Evolutionary conservation across 1,140 invertebrate genomes (phyloP).

Genomic region (Zaprionus ghesquierei): DNA sequence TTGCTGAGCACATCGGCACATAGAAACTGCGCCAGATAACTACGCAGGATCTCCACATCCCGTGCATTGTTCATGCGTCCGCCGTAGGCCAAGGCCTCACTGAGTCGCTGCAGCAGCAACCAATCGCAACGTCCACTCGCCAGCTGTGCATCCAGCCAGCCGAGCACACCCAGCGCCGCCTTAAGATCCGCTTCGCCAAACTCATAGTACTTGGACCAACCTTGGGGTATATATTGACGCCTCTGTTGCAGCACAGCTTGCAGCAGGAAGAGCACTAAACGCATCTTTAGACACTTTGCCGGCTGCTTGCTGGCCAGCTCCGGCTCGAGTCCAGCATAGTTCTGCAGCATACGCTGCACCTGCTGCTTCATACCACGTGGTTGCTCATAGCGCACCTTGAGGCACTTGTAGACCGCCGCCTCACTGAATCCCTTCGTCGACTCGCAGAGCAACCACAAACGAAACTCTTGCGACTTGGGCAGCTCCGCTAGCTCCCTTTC

Average conservation of each 20-base stretch:
- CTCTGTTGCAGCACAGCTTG: constrained; percentile 95
- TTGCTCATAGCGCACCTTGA: constrained; percentile 95
- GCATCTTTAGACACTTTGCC: constrained; percentile 75
- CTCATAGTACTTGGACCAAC: constrained; percentile 95
- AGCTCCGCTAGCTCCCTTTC: constrained; percentile 88
- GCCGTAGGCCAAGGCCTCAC: constrained; percentile 93
- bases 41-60: constrained; percentile 89
- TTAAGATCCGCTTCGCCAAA: constrained; percentile 93
- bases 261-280: constrained; percentile 76
- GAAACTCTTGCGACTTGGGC: constrained; percentile 86
- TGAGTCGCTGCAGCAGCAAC: constrained; percentile 91
- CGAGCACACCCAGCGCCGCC: constrained; percentile 89
- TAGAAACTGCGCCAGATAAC: constrained; percentile 91
- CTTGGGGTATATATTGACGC: constrained; percentile 91
- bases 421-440: constrained; percentile 71
- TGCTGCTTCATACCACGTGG: constrained; percentile 86
- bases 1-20: constrained; percentile 85
- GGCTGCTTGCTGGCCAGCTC: constrained; percentile 43
- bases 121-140: constrained; percentile 84
- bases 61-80: constrained; percentile 92
- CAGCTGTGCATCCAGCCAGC: constrained; percentile 84
- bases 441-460: constrained; percentile 90
- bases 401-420: constrained; percentile 64
- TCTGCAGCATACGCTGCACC: constrained; percentile 83
- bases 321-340: constrained; percentile 64